Conservation (phyloP, 1,140 invertebrate species). For the Penaeus japonicus region DNA sequence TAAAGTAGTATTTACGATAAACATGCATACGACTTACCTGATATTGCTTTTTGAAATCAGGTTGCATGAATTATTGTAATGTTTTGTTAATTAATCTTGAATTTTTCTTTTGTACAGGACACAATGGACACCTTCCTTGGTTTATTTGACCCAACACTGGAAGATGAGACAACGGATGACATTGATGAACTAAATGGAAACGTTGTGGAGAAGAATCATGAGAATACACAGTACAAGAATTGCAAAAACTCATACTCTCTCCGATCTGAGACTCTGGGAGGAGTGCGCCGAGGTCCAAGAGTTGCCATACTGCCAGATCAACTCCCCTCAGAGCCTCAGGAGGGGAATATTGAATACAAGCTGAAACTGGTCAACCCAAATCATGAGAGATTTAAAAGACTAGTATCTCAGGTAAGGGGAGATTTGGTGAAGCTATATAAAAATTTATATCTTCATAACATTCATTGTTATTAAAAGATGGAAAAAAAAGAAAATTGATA, state of each 20-base stretch:
- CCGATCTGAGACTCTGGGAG: background rate
- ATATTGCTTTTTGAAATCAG: background rate
- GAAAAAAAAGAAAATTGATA: too few species aligned
- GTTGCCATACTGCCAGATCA: slow-evolving; percentile 62
- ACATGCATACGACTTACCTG: too few species aligned
- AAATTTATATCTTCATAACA: background rate
- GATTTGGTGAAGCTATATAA: background rate
- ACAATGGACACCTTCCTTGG: slow-evolving; percentile 61
- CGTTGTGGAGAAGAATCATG: background rate
- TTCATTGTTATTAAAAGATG: background rate
- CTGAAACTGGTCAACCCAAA: slow-evolving; percentile 86
- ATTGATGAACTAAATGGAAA: slow-evolving; percentile 52
- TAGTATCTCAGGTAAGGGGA: slow-evolving; percentile 79
- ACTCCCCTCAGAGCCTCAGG: slow-evolving; percentile 87
- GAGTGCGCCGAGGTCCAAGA: slow-evolving; percentile 22
- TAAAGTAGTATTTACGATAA: too few species aligned
- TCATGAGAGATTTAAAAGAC: slow-evolving; percentile 83
- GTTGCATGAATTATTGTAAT: background rate
- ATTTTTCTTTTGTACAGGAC: slow-evolving; percentile 46
- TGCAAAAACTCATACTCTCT: background rate
- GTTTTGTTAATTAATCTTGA: background rate
- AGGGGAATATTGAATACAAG: slow-evolving; percentile 94
- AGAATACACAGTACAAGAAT: background rate
- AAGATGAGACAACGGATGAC: slow-evolving; percentile 56
- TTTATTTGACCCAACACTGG: slow-evolving; percentile 60